These are phyloP conservation scores for Pluvianellus socialis DNA, from an alignment of 2,113 vertebrate genomes.

Conservation along the genomic window DNA sequence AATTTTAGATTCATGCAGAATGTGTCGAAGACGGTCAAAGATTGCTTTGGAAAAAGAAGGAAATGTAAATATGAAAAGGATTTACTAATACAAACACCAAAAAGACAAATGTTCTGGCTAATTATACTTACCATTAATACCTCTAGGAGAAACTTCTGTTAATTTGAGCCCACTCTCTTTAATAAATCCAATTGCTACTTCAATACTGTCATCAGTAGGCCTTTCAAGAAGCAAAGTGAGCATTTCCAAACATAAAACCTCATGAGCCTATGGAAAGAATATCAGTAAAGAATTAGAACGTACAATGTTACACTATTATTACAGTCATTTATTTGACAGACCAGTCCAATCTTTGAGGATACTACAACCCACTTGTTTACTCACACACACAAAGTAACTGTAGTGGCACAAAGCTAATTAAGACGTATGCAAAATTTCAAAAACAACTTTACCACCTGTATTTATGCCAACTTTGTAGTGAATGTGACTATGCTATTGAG, in stretches of 20 bases:
- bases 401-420: background rate
- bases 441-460: background rate
- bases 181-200: conserved; percentile 95
- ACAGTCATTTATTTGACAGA: background rate
- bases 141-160: conserved; percentile 94
- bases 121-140: conserved; percentile 87
- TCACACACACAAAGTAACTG: background rate
- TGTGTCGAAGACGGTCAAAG: conserved; percentile 95
- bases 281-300: background rate
- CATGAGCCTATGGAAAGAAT: conserved; percentile 84
- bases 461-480: background rate
- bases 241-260: conserved; percentile 97
- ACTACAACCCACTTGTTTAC: background rate
- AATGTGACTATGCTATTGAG: background rate
- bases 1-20: conserved; percentile 95
- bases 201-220: conserved; percentile 96
- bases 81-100: background rate
- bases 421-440: background rate
- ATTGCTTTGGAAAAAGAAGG: conserved; percentile 81
- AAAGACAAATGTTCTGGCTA: background rate
- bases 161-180: conserved; percentile 98
- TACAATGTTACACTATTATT: background rate
- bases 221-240: conserved; percentile 95
- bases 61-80: background rate
- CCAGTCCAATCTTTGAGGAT: background rate